Evolutionary conservation across 2,888 invertebrate genomes (phyloP), one percentile per base, ranked within the genome.

Genomic region (Xanthorhoe designata): DNA sequence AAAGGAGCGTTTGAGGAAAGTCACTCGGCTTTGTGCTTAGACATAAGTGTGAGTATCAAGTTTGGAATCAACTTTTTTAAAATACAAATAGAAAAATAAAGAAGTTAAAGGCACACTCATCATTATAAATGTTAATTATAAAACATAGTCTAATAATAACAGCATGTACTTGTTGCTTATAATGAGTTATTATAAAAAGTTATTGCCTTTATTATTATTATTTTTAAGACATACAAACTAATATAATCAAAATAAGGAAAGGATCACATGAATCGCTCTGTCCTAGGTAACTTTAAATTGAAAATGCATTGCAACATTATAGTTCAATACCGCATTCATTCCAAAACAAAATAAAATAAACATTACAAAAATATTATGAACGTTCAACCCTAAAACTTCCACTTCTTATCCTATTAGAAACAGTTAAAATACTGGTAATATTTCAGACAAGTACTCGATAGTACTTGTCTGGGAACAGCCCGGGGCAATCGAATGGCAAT

Each of bases 1-100:
- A 78, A 76, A 81, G 74, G 71, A 66, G 49, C 73, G 61, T 75
- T 75, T 74, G 73, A 52, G 69, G 64, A 73, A 78, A 72, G 60
- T 54, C 38, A 42, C 35, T 45, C 17, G 17, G 19, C 29, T 57
- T 61, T 65, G 56, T 53, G 59, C 53, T 64, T 32, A 42, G 38
- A 42, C 52, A 52, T 24, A 8, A 17, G 58, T 47, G 15, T 45
- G 45, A 15, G 15, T 42, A 42, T n/a, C n/a, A 42, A 42, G 42
- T 17, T 17, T 15, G 15, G 1, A 7, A 17, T 17, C 15, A 15
- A 47, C 47, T 8, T 47, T 38, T 38, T 42, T 42, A 42, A 13
- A 13, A 6, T 9, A 1, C 24, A 24, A 9, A 1, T 1, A 9
- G n/a, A n/a, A n/a, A n/a, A n/a, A n/a, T n/a, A n/a, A 7, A 9